A percentile compares a stretch with the other conserved stretches of the same genome.
Conservation (phyloP, 2,797 vertebrate species). For the Falco cherrug region DNA sequence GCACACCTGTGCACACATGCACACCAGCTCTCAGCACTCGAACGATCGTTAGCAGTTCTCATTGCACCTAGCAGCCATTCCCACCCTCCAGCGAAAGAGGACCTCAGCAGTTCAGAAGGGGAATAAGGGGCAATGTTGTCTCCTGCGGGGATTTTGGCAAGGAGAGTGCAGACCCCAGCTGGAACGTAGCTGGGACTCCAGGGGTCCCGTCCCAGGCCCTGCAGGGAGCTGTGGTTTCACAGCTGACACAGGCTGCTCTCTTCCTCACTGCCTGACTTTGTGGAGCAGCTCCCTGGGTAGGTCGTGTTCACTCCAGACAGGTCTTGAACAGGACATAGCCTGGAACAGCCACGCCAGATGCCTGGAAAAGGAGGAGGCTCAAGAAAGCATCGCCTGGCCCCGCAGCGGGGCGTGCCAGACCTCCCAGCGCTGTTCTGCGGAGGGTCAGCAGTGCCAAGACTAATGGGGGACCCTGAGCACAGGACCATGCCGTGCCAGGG, state of each 20-base stretch:
- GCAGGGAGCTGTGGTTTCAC: background rate
- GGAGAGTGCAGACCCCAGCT: background rate
- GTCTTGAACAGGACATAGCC: background rate
- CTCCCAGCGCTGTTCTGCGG: background rate
- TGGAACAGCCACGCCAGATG: background rate
- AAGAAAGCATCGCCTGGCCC: background rate
- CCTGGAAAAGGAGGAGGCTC: background rate
- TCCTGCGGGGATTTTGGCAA: background rate
- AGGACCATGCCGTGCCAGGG: background rate
- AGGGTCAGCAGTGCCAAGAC: background rate
- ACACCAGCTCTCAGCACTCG: background rate
- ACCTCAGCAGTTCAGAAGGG: background rate
- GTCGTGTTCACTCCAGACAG: background rate
- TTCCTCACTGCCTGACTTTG: background rate
- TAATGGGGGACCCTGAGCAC: background rate
- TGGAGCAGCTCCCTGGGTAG: background rate
- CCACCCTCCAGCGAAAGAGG: fast-evolving
- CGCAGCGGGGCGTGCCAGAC: background rate
- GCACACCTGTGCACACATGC: background rate
- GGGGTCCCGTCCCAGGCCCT: background rate
- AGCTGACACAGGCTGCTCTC: background rate
- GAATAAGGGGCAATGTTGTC: background rate
- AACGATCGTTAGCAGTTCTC: fast-evolving
- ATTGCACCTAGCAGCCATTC: background rate
- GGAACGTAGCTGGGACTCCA: background rate